A percentile compares a stretch with the other conserved stretches of the same genome.
Evolutionary conservation across 1,140 invertebrate genomes (phyloP).

Genomic region (Cotesia chilonis): DNA sequence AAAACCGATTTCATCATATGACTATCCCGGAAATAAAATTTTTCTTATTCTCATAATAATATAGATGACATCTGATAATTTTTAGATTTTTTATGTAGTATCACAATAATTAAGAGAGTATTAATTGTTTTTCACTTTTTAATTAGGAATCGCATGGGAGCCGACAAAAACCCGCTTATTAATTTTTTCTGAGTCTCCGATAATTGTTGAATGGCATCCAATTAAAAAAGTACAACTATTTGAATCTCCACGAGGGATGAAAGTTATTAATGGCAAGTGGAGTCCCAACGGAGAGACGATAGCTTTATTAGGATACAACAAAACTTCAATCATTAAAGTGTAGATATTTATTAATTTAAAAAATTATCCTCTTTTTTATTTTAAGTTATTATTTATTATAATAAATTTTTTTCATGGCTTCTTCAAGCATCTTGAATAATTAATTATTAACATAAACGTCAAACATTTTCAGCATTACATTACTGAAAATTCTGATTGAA

Average conservation of each 20-base stretch:
- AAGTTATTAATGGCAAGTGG: slow-evolving; percentile 52
- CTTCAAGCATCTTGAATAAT: no score
- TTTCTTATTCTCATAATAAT: no score
- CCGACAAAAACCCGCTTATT: slow-evolving; percentile 47
- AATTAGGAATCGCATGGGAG: slow-evolving; percentile 55
- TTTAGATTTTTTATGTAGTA: no score
- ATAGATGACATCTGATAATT: neutral
- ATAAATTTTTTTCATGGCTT: no score
- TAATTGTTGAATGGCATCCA: slow-evolving; percentile 57
- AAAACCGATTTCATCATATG: no score
- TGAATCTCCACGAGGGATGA: slow-evolving; percentile 51
- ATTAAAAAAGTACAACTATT: slow-evolving; percentile 42
- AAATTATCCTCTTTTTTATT: neutral
- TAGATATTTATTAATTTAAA: slow-evolving; percentile 22
- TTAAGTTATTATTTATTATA: neutral
- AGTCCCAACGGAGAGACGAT: slow-evolving; percentile 50
- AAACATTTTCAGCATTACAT: no score
- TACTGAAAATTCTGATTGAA: no score
- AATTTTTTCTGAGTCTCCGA: slow-evolving; percentile 51
- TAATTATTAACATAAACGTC: no score
- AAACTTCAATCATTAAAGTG: slow-evolving; percentile 31
- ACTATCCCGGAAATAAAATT: no score
- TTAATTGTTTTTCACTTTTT: slow-evolving; percentile 3
- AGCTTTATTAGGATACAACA: slow-evolving; percentile 57
- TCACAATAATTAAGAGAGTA: neutral